These are phyloP conservation scores for Pomacea maculata DNA, from an alignment of 1,140 invertebrate genomes.

Conservation along the genomic window DNA sequence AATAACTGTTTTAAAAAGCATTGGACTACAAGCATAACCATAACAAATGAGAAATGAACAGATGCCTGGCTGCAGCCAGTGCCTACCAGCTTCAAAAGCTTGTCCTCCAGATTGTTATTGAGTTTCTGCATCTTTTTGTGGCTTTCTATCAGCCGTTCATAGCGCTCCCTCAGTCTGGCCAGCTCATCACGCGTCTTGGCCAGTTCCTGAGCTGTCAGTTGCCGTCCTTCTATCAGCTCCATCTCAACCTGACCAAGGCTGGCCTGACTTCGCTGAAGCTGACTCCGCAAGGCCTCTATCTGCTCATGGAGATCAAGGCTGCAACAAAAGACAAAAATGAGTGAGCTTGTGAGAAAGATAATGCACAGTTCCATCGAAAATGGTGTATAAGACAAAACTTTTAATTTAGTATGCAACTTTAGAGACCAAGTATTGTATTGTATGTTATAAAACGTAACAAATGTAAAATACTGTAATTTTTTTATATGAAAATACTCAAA, in stretches of 20 bases:
- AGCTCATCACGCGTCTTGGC: slow-evolving; percentile 86
- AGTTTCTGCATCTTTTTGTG: slow-evolving; percentile 94
- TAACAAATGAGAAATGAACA: slow-evolving; percentile 6
- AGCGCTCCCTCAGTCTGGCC: slow-evolving; percentile 89
- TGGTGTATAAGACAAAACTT: too few relatives aligned
- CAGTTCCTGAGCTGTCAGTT: slow-evolving; percentile 77
- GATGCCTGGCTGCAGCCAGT: not conserved
- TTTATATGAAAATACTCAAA: too few relatives aligned
- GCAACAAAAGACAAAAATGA: slow-evolving; percentile 45
- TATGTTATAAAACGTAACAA: too few relatives aligned
- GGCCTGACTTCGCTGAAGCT: slow-evolving; percentile 80
- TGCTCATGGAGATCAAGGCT: slow-evolving; percentile 82
- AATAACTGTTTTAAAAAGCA: too few relatives aligned
- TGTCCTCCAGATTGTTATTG: slow-evolving; percentile 95
- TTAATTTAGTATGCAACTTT: too few relatives aligned
- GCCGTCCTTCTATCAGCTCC: slow-evolving; percentile 82
- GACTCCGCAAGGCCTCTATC: slow-evolving; percentile 85
- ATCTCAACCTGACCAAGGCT: slow-evolving; percentile 87
- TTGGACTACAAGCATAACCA: not conserved
- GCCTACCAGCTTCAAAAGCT: slow-evolving; percentile 86
- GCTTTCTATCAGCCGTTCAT: slow-evolving; percentile 90
- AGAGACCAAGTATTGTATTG: too few relatives aligned
- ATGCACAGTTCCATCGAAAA: too few relatives aligned
- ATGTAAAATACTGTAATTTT: too few relatives aligned
- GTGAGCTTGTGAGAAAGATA: too few relatives aligned